Base-by-base conservation (phyloP, 2,888 invertebrate species). In the Tetranychus truncatus region DNA sequence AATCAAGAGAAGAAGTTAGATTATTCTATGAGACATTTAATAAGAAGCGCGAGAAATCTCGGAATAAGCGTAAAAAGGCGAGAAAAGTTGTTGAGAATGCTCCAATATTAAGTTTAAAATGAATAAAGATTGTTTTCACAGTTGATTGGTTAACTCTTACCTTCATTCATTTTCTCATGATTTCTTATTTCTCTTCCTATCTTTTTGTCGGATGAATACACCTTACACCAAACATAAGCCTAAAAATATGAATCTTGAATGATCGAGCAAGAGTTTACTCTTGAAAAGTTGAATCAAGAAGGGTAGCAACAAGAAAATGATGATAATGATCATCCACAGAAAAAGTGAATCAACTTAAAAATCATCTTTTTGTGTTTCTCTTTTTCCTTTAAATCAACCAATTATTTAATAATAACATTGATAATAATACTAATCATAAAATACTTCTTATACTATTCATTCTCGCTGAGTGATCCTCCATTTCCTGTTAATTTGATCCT, bases 1-100 rank as follows among this genome's bases (percentile, higher is more conserved):
- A 78, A 72, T 74, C 75, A 11, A 65, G 75, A 21, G 76, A 78
- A 76, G 78, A 78, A 69, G 76, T 78, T 20, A 74, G 74, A 74
- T 45, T 72, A 55, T 75, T 76, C 74, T 69, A 69, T 69, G 69
- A 69, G 34, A 55, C 55, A 6, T 55, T 55, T 55, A 55, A 55
- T 55, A 55, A 55, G 6, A 69, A 69, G 34, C 69, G 69, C 34
- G 69, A 69, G 34, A 69, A 69, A 20, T 7, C n/a, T 20, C 20
- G 34, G n/a, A 69, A 69, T 24, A 69, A 69, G 11, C 20, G 20
- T 18, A 69, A 69, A 69, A 69, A 69, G 34, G 69, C 69, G 11
- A 69, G 21, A 69, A 69, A 69, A 21, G 21, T 69, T 21, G 20
- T 69, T 24, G 69, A 69, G 20, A 69, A 69, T 69, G 69, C 69